phyloP scores from a whole-genome alignment of 64 coral and sea anemone species.

The Pocillopora damicornis region DNA sequence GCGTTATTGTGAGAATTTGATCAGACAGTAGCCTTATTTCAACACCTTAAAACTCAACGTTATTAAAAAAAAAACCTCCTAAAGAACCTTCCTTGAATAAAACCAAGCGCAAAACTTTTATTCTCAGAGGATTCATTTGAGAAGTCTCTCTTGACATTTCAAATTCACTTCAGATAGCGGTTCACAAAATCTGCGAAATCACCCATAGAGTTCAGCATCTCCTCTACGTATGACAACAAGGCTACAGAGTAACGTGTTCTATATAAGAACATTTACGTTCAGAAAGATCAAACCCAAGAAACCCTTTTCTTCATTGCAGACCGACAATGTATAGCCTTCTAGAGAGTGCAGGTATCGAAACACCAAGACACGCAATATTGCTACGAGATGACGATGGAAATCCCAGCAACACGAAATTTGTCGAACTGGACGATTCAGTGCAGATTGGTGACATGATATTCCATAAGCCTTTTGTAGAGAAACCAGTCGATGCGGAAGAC shows the following conservation, averaged over 20 bases:
- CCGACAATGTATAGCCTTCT: conserved; percentile 75
- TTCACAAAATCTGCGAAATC: neutral
- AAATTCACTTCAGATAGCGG: too few species aligned
- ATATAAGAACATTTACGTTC: neutral
- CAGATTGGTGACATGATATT: conserved; percentile 86
- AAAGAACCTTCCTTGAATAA: too few species aligned
- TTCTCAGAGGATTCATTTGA: too few species aligned
- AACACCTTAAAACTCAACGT: too few species aligned
- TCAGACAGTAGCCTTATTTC: too few species aligned
- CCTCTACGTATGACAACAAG: too few species aligned
- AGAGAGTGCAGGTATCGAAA: conserved; percentile 68
- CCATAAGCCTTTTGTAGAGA: conserved; percentile 98
- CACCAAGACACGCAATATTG: conserved; percentile 83
- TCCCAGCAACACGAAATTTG: conserved; percentile 73
- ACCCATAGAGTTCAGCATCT: neutral
- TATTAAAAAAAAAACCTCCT: too few species aligned
- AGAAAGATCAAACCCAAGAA: neutral
- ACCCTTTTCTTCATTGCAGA: conserved; percentile 32
- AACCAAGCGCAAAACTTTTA: too few species aligned
- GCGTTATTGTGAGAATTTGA: too few species aligned
- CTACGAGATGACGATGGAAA: conserved; percentile 75
- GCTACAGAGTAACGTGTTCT: neutral
- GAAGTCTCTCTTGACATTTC: too few species aligned
- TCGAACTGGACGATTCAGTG: conserved; percentile 85
- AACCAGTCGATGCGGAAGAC: conserved; percentile 92